Evolutionary conservation across 2,113 vertebrate species (phyloP), one percentile per base, ranked within the genome.

Genomic region (Emberiza fucata): DNA sequence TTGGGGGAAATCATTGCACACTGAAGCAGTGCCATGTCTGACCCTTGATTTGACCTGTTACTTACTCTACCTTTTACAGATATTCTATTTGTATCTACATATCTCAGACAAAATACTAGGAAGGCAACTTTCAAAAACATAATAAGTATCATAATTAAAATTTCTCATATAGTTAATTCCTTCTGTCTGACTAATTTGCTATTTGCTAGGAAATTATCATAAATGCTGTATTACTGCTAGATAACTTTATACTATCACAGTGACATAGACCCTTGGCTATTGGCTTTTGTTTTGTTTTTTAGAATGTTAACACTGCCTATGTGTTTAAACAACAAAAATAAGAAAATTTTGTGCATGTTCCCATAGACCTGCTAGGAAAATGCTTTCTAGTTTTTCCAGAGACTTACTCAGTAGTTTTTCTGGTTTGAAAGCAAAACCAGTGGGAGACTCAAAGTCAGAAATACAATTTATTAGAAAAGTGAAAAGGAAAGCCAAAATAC

Each of bases 181-280:
- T 68, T 86, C n/a, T 8, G 3, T 86, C n/a, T 9, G 6, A 42
- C 3, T 60, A 44, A 44, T 31, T 60, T 18, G 14, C 44, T 56
- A 65, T 51, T 84, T 66, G 42, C n/a, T 66, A 50, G 3, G 10
- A 33, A 40, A 31, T 48, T 39, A 13, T 60, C 4, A 44, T 54
- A 29, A 70, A 50, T 6, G 0, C 3, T 70, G 4, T n/a, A 47
- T 6, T 80, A 23, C 19, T 33, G 3, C 20, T 51, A 40, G n/a
- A 15, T 51, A 75, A 50, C 11, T 63, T 37, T 37, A 56, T 14
- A 19, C 14, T 7, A 82, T 51, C 11, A 65, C 4, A 23, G 4
- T 39, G 47, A 28, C 16, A 45, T 9, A 33, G 14, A 1, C 2
- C 11, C 6, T 27, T 83, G 14, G 2, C 4, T 27, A 1, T 19